These are phyloP conservation scores for Meriones unguiculatus DNA, from an alignment of 2,113 vertebrate species.

Conservation along the genomic window DNA sequence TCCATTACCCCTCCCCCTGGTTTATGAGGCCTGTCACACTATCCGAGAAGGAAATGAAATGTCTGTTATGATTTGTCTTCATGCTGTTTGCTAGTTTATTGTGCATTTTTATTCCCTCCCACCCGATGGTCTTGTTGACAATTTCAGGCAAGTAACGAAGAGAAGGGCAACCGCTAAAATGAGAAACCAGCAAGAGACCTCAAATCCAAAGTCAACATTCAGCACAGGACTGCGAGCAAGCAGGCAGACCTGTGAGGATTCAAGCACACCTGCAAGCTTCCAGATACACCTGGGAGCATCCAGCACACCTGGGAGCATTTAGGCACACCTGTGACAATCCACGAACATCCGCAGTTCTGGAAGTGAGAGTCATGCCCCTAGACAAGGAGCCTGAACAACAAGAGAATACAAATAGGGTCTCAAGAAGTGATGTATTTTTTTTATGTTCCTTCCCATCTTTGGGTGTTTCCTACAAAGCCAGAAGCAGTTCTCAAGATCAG, in stretches of 20 bases:
- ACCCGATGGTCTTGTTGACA: conserved; percentile 19
- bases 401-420: not conserved
- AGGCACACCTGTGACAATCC: not conserved
- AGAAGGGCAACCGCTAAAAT: not conserved
- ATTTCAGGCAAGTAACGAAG: not conserved
- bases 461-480: not conserved
- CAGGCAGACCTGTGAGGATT: too few relatives aligned
- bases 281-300: too few relatives aligned
- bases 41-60: conserved; percentile 64
- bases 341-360: not conserved
- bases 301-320: too few relatives aligned
- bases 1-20: conserved; percentile 32
- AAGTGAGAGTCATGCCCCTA: not conserved
- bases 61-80: conserved; percentile 68
- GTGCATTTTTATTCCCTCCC: conserved; percentile 33
- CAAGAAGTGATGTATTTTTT: not conserved
- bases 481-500: not conserved
- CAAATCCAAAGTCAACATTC: not conserved
- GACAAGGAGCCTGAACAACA: not conserved
- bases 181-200: not conserved
- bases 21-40: conserved; percentile 73
- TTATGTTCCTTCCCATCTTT: not conserved
- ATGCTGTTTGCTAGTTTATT: conserved; percentile 28
- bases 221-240: not conserved
- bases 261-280: too few relatives aligned